These are phyloP conservation scores for Eretmocerus hayati DNA, from an alignment of 2,888 invertebrate species.

Conservation along the genomic window DNA sequence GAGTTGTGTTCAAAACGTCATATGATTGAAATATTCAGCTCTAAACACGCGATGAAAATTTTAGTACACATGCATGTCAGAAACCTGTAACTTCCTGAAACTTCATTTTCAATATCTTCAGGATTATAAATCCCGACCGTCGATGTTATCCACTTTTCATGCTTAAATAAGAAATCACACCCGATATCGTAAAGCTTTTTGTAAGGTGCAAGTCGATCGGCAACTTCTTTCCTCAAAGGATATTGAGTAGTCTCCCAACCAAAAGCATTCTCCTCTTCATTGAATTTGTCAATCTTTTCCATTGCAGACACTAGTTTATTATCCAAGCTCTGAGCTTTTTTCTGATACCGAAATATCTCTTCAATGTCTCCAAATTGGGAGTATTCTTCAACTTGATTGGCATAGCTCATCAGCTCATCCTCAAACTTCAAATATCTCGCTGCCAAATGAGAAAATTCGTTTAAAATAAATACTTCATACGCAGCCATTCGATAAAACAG, in stretches of 20 bases:
- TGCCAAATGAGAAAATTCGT: constrained; percentile 13
- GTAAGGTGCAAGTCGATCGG: constrained; percentile 76
- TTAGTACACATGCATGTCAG: too few species aligned
- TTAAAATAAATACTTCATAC: not conserved
- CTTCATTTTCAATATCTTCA: constrained; percentile 81
- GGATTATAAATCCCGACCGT: constrained; percentile 75
- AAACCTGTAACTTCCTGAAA: constrained; percentile 50
- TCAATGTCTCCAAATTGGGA: constrained; percentile 79
- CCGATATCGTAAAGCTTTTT: constrained; percentile 82
- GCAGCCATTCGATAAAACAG: not conserved
- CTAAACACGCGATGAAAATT: too few species aligned
- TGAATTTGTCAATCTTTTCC: constrained; percentile 79
- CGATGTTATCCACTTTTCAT: constrained; percentile 77
- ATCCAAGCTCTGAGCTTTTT: constrained; percentile 70
- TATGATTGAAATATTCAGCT: too few species aligned
- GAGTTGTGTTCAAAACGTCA: too few species aligned
- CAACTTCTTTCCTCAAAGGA: constrained; percentile 70
- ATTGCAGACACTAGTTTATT: constrained; percentile 67
- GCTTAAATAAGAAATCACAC: constrained; percentile 75
- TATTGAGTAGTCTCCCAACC: constrained; percentile 88
- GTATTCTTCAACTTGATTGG: constrained; percentile 75
- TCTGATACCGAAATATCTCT: constrained; percentile 74
- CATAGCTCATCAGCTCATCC: constrained; percentile 74
- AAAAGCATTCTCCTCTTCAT: constrained; percentile 83
- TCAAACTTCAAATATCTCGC: constrained; percentile 72